phyloP scores from a whole-genome alignment of 2,888 invertebrate species.

The Eugnorisma glareosa region DNA sequence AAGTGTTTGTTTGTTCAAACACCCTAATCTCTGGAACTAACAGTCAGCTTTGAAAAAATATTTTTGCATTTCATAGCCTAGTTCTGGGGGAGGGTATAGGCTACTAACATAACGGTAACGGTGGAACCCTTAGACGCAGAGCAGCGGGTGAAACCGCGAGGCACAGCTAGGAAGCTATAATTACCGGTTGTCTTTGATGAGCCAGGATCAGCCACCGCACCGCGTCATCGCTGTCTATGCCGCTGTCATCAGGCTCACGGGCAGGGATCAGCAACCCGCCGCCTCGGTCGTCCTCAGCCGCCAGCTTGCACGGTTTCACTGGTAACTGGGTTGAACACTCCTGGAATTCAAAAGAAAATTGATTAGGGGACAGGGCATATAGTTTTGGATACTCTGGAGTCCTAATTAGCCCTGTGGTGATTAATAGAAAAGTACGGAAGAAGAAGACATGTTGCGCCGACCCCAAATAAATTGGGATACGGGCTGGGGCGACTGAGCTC shows the following conservation, averaged over 20 bases:
- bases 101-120: no score
- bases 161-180: no score
- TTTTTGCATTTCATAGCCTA: no score
- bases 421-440: not conserved
- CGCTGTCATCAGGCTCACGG: slow-evolving; percentile 81
- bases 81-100: no score
- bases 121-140: no score
- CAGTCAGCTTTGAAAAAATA: no score
- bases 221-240: slow-evolving; percentile 84
- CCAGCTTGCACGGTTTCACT: slow-evolving; percentile 74
- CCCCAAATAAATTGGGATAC: not conserved
- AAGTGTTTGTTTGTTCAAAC: no score
- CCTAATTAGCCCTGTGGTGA: not conserved
- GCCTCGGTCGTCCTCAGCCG: slow-evolving; percentile 67
- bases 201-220: slow-evolving; percentile 47
- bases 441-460: not conserved
- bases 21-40: no score
- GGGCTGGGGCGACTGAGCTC: not conserved
- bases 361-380: not conserved
- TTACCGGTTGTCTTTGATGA: slow-evolving; percentile 51
- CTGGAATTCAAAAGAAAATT: slow-evolving; percentile 63
- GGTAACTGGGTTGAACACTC: slow-evolving; percentile 47
- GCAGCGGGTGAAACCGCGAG: no score
- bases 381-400: not conserved
- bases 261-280: slow-evolving; percentile 71